Evolutionary conservation across 2,888 invertebrate species (phyloP).

Genomic region (Germaria angustata): DNA sequence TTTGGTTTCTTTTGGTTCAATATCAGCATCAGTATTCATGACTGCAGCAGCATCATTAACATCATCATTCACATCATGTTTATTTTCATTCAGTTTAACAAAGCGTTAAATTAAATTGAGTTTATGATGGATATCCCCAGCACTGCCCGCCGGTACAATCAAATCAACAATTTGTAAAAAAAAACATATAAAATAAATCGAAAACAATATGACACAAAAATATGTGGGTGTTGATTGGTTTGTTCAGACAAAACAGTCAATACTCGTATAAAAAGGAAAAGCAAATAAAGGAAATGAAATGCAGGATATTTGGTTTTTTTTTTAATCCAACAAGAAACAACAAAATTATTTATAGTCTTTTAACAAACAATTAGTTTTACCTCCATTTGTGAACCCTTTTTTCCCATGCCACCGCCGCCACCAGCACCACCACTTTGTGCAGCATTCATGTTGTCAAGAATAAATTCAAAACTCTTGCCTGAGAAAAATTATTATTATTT

Average conservation of each 20-base stretch:
- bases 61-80: constrained; percentile 6
- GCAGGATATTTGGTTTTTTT: no score
- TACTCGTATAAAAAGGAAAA: neutral
- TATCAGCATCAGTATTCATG: neutral
- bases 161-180: constrained; percentile 23
- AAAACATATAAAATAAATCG: neutral
- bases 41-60: neutral
- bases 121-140: constrained; percentile 35
- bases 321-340: constrained; percentile 20
- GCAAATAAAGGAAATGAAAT: neutral
- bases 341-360: neutral
- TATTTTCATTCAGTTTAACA: constrained; percentile 43
- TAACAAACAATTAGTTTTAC: constrained; percentile 71
- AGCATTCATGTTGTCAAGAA: constrained; percentile 76
- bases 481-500: neutral
- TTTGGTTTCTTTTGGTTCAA: no score
- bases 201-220: neutral
- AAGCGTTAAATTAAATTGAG: constrained; percentile 56
- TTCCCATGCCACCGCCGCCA: constrained; percentile 77
- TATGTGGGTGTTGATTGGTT: neutral
- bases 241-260: neutral
- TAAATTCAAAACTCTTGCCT: neutral
- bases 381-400: constrained; percentile 80
- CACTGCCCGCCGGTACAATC: neutral
- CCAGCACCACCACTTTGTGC: constrained; percentile 80